Conservation (phyloP, 2,113 vertebrate genomes). For the Ginglymostoma cirratum region DNA sequence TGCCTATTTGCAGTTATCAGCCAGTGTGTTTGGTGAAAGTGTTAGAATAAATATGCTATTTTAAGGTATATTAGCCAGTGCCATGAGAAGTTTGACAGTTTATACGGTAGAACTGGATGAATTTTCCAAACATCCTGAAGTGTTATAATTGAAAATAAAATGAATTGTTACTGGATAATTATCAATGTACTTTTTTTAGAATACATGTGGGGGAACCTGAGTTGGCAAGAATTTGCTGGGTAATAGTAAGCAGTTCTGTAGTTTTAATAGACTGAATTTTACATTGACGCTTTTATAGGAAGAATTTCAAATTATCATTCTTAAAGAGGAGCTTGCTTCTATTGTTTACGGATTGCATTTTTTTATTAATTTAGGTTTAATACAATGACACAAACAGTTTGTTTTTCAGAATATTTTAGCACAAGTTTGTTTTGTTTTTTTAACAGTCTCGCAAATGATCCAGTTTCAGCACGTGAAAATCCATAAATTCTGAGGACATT, state of each 20-base stretch:
- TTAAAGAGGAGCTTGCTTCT: not conserved
- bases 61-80: not conserved
- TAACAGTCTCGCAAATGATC: not conserved
- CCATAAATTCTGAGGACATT: not conserved
- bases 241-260: not conserved
- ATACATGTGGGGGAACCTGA: not conserved
- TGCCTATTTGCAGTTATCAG: not conserved
- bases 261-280: not conserved
- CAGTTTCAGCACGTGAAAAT: not conserved
- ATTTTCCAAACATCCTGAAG: not conserved
- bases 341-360: not conserved
- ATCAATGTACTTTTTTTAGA: not conserved
- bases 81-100: not conserved
- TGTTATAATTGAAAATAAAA: not conserved
- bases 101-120: not conserved
- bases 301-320: not conserved
- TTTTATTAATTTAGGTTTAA: not conserved
- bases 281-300: not conserved
- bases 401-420: not conserved
- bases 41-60: not conserved
- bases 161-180: not conserved
- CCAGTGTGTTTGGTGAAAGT: not conserved
- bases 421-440: not conserved
- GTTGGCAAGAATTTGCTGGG: not conserved
- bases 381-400: no score